Percentiles rank a stretch among this genome's conserved stretches.
These are phyloP conservation scores for Perca schrenkii DNA, from an alignment of 2,113 vertebrate species.

Conservation along the genomic window DNA sequence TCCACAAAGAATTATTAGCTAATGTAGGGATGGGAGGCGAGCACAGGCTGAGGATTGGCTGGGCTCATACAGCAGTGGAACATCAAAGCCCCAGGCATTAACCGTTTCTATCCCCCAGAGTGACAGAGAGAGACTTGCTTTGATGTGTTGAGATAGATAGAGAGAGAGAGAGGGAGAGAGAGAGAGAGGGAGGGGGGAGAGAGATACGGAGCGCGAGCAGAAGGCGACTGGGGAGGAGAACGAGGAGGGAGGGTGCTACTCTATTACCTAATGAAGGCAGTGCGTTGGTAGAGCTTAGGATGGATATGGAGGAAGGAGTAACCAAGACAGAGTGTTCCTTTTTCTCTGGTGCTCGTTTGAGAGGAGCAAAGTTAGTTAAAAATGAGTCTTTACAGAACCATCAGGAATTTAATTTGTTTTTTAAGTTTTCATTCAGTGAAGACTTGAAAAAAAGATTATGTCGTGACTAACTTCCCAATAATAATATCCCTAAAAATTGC, in stretches of 20 bases:
- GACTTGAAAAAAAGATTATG: neutral
- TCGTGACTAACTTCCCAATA: neutral
- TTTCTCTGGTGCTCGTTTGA: neutral
- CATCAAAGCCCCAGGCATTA: constrained; percentile 84
- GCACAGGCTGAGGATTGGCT: constrained; percentile 74
- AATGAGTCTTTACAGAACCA: neutral
- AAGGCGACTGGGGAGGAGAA: constrained; percentile 59
- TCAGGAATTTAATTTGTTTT: neutral
- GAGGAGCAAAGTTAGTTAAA: constrained; percentile 3
- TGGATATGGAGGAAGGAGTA: constrained; percentile 52
- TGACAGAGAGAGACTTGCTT: constrained; percentile 76
- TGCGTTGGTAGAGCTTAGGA: constrained; percentile 67
- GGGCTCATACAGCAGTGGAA: constrained; percentile 77
- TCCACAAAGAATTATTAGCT: constrained; percentile 74
- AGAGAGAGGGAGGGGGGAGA: constrained; percentile 35
- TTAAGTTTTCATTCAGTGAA: neutral
- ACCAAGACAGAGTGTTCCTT: constrained; percentile 27
- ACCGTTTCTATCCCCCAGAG: constrained; percentile 81
- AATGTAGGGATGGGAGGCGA: constrained; percentile 68
- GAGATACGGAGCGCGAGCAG: constrained; percentile 42
- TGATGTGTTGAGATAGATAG: constrained; percentile 63
- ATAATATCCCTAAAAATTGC: neutral
- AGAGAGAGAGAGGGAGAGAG: constrained; percentile 42
- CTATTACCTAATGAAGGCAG: constrained; percentile 76
- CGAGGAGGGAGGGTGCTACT: constrained; percentile 38